A percentile compares a stretch with the other conserved stretches of the same genome.
Evolutionary conservation across 2,113 vertebrate species (phyloP).

Genomic region (Sisor rabdophorus): DNA sequence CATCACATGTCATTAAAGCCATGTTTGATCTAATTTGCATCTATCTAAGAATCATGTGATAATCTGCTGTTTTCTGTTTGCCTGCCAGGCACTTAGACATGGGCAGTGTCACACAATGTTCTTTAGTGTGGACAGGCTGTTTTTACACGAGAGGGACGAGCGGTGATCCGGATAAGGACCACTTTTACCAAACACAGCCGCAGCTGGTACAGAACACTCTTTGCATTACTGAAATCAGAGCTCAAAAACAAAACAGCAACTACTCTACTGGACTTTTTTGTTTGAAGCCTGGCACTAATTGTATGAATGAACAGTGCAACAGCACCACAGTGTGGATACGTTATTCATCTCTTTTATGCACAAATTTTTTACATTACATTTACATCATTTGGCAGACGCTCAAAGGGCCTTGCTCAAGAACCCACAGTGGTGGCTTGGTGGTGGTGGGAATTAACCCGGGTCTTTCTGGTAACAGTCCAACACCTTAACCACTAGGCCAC

Average conservation of each 20-base stretch:
- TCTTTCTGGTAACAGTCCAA: no score
- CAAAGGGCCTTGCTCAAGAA: no score
- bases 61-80: constrained; percentile 24
- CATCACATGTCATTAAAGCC: constrained; percentile 32
- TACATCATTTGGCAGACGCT: no score
- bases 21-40: constrained; percentile 31
- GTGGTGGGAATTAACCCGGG: no score
- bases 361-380: no score
- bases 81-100: constrained; percentile 27
- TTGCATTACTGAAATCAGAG: not conserved
- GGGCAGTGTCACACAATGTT: constrained; percentile 38
- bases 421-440: no score
- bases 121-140: constrained; percentile 14
- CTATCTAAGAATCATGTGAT: constrained; percentile 36
- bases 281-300: not conserved
- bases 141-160: constrained; percentile 32
- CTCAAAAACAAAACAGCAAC: not conserved
- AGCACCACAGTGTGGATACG: constrained; percentile 25
- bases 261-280: not conserved
- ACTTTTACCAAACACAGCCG: constrained; percentile 6
- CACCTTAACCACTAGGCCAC: no score
- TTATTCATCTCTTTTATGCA: not conserved
- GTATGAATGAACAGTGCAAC: constrained; percentile 4
- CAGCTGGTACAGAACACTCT: not conserved
- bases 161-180: constrained; percentile 29